phyloP scores from a whole-genome alignment of 2,888 invertebrate species.

The Rugalucina vietnamica region DNA sequence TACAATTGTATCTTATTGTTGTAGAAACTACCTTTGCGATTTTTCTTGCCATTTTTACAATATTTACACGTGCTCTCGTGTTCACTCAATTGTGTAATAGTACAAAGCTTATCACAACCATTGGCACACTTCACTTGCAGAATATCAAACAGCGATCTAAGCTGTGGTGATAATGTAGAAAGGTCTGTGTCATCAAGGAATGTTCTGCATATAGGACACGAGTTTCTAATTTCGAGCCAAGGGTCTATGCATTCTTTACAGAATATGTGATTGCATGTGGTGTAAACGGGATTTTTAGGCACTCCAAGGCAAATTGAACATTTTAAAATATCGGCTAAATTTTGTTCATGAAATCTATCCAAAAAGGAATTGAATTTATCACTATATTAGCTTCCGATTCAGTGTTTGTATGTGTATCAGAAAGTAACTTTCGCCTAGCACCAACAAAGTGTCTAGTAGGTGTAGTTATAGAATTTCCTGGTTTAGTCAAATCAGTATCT shows the following conservation, averaged over 20 bases:
- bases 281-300: background rate
- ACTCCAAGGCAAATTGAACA: conserved; percentile 19
- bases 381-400: background rate
- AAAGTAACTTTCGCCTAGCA: background rate
- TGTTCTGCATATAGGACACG: conserved; percentile 18
- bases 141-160: conserved; percentile 20
- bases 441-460: background rate
- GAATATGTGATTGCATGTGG: conserved; percentile 10
- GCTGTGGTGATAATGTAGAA: background rate
- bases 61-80: conserved; percentile 23
- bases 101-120: background rate
- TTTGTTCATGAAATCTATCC: conserved; percentile 16
- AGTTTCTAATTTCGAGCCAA: conserved; percentile 10
- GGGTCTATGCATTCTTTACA: conserved; percentile 16
- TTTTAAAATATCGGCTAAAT: conserved; percentile 19
- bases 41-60: conserved; percentile 16
- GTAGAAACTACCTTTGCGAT: background rate
- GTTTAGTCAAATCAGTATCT: background rate
- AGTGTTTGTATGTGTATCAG: background rate
- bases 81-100: background rate
- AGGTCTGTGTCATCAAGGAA: conserved; percentile 8
- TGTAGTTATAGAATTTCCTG: background rate
- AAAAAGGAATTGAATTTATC: background rate
- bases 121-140: conserved; percentile 3
- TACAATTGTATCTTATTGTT: background rate